Evolutionary conservation across 2,797 vertebrate genomes (phyloP).

Genomic region (Esox lucius): DNA sequence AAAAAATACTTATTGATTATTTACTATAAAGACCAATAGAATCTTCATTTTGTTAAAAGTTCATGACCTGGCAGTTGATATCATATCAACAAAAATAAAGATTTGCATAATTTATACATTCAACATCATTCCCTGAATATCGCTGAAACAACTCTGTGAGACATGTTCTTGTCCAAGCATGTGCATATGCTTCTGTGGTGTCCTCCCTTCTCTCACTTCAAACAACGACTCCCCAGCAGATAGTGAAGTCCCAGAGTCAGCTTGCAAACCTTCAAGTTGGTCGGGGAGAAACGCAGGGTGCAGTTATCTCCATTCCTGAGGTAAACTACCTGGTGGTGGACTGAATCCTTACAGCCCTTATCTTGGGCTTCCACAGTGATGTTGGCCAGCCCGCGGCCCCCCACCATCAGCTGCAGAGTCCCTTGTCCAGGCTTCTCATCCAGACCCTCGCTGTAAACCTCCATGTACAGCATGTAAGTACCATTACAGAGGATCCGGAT

Average conservation of each 20-base stretch:
- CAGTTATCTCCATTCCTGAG: slow-evolving; percentile 2
- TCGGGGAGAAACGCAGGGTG: not conserved
- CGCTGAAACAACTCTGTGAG: not conserved
- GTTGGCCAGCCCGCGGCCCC: not conserved
- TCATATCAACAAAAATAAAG: not conserved
- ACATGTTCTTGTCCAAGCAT: not conserved
- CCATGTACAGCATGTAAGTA: slow-evolving; percentile 55
- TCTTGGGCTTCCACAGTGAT: fast-evolving
- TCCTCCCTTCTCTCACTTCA: slow-evolving; percentile 18
- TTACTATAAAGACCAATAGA: not conserved
- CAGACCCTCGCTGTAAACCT: slow-evolving; percentile 36
- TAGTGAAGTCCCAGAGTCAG: slow-evolving; percentile 49
- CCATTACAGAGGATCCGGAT: slow-evolving; percentile 51
- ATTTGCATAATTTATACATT: not conserved
- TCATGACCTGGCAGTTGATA: not conserved
- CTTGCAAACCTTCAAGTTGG: not conserved
- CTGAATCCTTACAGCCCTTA: slow-evolving; percentile 37
- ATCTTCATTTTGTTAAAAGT: not conserved
- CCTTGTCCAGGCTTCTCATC: fast-evolving
- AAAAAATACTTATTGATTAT: not conserved
- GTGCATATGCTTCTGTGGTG: not conserved
- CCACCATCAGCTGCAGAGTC: slow-evolving; percentile 35
- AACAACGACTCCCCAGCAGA: slow-evolving; percentile 44
- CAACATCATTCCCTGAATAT: slow-evolving; percentile 4
- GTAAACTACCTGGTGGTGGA: slow-evolving; percentile 36